phyloP scores from a whole-genome alignment of 2,797 vertebrate species.

The Mormyrus hasselquistii region DNA sequence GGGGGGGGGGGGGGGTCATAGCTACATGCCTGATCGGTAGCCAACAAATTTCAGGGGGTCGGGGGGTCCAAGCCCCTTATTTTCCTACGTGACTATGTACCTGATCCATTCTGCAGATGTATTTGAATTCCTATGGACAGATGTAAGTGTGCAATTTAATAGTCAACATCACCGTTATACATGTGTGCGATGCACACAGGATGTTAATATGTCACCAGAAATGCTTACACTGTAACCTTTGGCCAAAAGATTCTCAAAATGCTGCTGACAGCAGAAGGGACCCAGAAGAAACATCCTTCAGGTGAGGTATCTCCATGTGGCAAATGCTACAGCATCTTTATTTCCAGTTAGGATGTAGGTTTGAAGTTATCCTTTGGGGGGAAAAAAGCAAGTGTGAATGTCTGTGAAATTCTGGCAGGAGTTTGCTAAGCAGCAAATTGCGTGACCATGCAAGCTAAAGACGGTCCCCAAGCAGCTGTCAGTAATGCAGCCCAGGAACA shows the following conservation, averaged over 20 bases:
- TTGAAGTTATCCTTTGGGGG: not conserved
- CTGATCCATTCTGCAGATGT: not conserved
- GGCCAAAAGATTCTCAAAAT: constrained; percentile 30
- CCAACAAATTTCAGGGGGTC: no score
- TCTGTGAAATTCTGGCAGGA: not conserved
- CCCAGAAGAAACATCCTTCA: not conserved
- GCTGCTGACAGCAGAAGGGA: not conserved
- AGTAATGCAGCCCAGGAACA: constrained; percentile 35
- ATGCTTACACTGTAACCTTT: constrained; percentile 47
- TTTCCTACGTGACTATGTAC: not conserved
- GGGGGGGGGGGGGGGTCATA: not conserved
- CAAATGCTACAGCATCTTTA: not conserved
- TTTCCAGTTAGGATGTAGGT: not conserved
- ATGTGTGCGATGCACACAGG: constrained; percentile 28
- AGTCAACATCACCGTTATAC: not conserved
- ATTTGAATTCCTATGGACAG: not conserved
- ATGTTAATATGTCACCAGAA: constrained; percentile 57
- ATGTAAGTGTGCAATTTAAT: not conserved
- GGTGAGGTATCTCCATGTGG: constrained; percentile 17
- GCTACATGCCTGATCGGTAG: not conserved
- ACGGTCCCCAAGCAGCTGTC: not conserved
- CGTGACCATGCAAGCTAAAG: constrained; percentile 37
- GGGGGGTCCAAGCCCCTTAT: not conserved
- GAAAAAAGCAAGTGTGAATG: not conserved
- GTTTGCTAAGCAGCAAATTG: constrained; percentile 8